These are phyloP conservation scores for Heterotilapia buettikoferi DNA, from an alignment of 2,113 vertebrate genomes.

Conservation along the genomic window DNA sequence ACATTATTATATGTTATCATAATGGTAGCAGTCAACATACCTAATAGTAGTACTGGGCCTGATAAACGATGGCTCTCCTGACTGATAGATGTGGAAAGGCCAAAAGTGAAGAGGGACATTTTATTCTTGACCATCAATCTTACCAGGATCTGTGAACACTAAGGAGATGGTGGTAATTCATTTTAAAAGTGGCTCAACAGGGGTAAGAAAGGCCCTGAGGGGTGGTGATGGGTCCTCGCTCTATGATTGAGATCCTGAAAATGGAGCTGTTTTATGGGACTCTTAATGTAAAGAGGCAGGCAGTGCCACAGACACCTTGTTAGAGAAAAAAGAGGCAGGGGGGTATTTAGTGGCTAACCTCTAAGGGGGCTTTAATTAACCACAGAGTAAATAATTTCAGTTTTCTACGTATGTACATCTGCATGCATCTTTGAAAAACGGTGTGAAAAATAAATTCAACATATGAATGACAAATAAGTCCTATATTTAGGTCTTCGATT, in stretches of 20 bases:
- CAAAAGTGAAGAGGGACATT: conserved; percentile 54
- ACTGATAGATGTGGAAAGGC: conserved; percentile 55
- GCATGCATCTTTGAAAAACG: not conserved
- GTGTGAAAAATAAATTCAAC: not conserved
- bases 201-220: conserved; percentile 36
- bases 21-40: conserved; percentile 59
- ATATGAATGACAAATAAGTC: not conserved
- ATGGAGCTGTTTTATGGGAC: conserved; percentile 57
- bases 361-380: conserved; percentile 29
- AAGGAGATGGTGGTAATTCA: conserved; percentile 63
- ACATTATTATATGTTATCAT: conserved; percentile 66
- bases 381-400: not conserved
- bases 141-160: conserved; percentile 39
- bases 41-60: conserved; percentile 37
- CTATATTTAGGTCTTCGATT: conserved; percentile 51
- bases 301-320: conserved; percentile 42
- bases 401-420: not conserved
- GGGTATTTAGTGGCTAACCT: conserved; percentile 48
- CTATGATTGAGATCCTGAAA: conserved; percentile 59
- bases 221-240: conserved; percentile 47
- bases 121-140: conserved; percentile 53
- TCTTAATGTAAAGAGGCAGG: conserved; percentile 68
- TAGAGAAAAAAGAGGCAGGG: conserved; percentile 44
- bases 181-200: conserved; percentile 48
- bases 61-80: conserved; percentile 48